Base-by-base conservation (phyloP, 2,797 vertebrate genomes). In the Heliangelus exortis region DNA sequence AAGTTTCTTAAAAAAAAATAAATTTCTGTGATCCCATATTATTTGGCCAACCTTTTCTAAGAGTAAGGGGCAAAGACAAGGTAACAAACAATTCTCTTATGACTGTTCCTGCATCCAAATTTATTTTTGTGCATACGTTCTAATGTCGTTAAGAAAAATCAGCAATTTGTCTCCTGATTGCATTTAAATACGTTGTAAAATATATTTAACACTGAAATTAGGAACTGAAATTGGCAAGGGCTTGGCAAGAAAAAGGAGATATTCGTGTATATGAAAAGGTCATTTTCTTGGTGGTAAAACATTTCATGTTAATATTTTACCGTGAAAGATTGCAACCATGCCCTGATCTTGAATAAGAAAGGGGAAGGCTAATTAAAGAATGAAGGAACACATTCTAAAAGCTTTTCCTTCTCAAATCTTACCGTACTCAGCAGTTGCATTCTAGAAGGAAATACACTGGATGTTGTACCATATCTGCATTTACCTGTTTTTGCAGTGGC, bases 161-260 rank as follows among this genome's bases (percentile, higher is more conserved):
- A 43, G 43, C n/a, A 39, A 67, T 63, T 87, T 73, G n/a, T 54
- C 48, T 66, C 29, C 68, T 57, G 76, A 41, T 11, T 80, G 15
- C 43, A 68, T 68, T 92, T 83, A 79, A 90, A 84, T 94, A 43
- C 55, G 84, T 68, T 1, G 7, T 82, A 69, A 94, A 78, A 65
- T n/a, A 69, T 39, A 83, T 61, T 39, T 78, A 76, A 73, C 25
- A 4, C 11, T 83, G 33, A 92, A 96, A 95, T 51, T 53, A 66
- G 93, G 94, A 96, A 95, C 93, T 88, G 90, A 95, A 94, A 95
- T 85, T 59, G 41, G 28, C 55, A 62, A 33, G 12, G 12, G 9
- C 74, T 95, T 91, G 83, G 41, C 31, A 63, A 84, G 75, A 84
- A 95, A 67, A 65, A 17, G 8, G 26, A 73, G 5, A 45, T 43